Evolutionary conservation across 2,888 invertebrate species (phyloP).

Genomic region (Eupithecia pulchellata): DNA sequence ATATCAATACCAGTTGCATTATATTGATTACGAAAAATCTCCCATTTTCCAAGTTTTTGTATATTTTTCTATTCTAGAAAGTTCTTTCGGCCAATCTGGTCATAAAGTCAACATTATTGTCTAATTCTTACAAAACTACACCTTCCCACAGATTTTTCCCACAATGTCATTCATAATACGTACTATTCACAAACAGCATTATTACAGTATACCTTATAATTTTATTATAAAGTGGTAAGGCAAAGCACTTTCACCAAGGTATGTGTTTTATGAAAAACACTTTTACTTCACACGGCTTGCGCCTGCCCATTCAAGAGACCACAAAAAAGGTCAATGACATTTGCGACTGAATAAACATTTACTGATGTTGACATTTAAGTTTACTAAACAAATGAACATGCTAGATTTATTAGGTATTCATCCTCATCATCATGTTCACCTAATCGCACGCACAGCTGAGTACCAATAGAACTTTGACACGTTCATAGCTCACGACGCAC

Average conservation of each 20-base stretch:
- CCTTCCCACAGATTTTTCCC: slow-evolving; percentile 29
- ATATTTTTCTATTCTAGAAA: not conserved
- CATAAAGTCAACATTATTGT: slow-evolving; percentile 6
- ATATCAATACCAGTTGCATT: too few relatives aligned
- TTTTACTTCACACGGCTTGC: slow-evolving; percentile 43
- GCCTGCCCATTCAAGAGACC: slow-evolving; percentile 31
- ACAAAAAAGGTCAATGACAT: slow-evolving; percentile 31
- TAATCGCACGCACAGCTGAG: not conserved
- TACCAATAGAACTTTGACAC: too few relatives aligned
- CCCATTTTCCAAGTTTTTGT: too few relatives aligned
- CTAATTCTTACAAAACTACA: slow-evolving; percentile 4
- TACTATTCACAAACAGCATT: slow-evolving; percentile 42
- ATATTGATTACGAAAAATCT: too few relatives aligned
- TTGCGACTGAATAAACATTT: slow-evolving; percentile 9
- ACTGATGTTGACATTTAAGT: not conserved
- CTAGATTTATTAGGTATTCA: slow-evolving; percentile 11
- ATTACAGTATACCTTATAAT: slow-evolving; percentile 58
- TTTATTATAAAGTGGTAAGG: slow-evolving; percentile 48
- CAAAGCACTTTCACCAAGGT: slow-evolving; percentile 40
- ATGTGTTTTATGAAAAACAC: slow-evolving; percentile 38
- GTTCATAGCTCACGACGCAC: too few relatives aligned
- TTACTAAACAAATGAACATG: not conserved
- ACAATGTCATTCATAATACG: slow-evolving; percentile 21
- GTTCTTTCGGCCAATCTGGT: not conserved
- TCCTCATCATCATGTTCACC: slow-evolving; percentile 23